Base-by-base conservation (phyloP, 2,113 vertebrate genomes). In the Pavo muticus region DNA sequence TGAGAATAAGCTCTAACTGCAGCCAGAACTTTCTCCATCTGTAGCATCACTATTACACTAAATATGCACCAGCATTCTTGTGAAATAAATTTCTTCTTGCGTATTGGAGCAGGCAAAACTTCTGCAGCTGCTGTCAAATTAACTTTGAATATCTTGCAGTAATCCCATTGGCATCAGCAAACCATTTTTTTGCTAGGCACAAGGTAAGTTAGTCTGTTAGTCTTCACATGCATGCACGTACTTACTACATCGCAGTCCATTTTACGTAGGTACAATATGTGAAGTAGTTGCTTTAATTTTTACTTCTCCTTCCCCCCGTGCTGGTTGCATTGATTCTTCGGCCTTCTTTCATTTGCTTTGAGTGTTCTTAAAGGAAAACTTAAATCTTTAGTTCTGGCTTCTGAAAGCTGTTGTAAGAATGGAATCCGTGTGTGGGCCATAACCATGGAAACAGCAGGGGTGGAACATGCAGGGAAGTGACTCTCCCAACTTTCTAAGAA, bases 391-490 rank as follows among this genome's bases (percentile, higher is more conserved):
- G 74, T 92, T 87, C 70, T 52, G 68, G 70, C 70, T 91, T 69
- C 74, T 91, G 73, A 61, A 92, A 81, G 45, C 65, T 75, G 70
- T 74, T 82, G 40, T 40, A 59, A 95, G 84, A 93, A 79, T 90
- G 82, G 59, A 74, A 85, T 93, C 67, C 37, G 12, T 87, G 93
- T 94, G 93, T 96, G 85, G 90, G 91, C 95, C 82, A 90, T 54
- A 91, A 27, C 90, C 85, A 91, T 94, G 82, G 95, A 83, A 96
- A 93, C 88, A 1, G 78, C 45, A 84, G 82, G 61, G 93, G 32
- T 89, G 40, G 63, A 94, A 45, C 68, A 35, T 8, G 81, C 82
- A 90, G 78, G 84, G 91, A 94, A 91, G 11, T 76, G 82, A 73
- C 68, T 91, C 23, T 79, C 65, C 65, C 61, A 78, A 11, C 94